These are phyloP conservation scores for Lochmaea capreae DNA, from an alignment of 2,888 invertebrate genomes.

Conservation along the genomic window DNA sequence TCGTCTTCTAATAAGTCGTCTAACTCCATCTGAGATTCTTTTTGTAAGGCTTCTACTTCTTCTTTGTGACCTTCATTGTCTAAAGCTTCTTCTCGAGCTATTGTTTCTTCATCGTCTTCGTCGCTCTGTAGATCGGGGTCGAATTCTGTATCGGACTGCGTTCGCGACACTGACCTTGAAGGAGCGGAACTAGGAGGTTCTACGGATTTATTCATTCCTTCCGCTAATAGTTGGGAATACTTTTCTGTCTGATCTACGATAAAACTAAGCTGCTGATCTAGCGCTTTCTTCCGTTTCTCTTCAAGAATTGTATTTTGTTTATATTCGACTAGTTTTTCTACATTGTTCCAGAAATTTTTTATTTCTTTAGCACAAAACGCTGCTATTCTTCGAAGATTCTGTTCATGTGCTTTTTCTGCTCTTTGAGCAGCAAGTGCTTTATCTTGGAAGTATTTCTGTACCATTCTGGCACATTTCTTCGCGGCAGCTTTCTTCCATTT, in stretches of 20 bases:
- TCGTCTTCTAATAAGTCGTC: slow-evolving; percentile 86
- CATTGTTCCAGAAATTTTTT: slow-evolving; percentile 94
- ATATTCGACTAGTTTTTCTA: slow-evolving; percentile 96
- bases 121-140: slow-evolving; percentile 81
- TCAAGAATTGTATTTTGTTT: slow-evolving; percentile 93
- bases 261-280: slow-evolving; percentile 96
- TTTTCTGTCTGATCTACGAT: slow-evolving; percentile 99
- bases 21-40: slow-evolving; percentile 89
- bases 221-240: slow-evolving; percentile 91
- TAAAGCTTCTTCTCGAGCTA: slow-evolving; percentile 83
- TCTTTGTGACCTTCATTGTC: slow-evolving; percentile 70
- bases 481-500: slow-evolving; percentile 98
- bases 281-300: slow-evolving; percentile 92
- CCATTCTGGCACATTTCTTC: slow-evolving; percentile 91
- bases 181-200: slow-evolving; percentile 66
- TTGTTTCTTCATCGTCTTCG: slow-evolving; percentile 93
- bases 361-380: slow-evolving; percentile 93
- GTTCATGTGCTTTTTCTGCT: slow-evolving; percentile 92
- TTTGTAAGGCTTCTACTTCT: slow-evolving; percentile 86
- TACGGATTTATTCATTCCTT: slow-evolving; percentile 79
- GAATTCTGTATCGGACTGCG: slow-evolving; percentile 81
- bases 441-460: slow-evolving; percentile 92
- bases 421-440: slow-evolving; percentile 89
- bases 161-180: slow-evolving; percentile 65
- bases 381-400: slow-evolving; percentile 87